phyloP scores from a whole-genome alignment of 2,113 vertebrate species.

The Sylvietta virens region DNA sequence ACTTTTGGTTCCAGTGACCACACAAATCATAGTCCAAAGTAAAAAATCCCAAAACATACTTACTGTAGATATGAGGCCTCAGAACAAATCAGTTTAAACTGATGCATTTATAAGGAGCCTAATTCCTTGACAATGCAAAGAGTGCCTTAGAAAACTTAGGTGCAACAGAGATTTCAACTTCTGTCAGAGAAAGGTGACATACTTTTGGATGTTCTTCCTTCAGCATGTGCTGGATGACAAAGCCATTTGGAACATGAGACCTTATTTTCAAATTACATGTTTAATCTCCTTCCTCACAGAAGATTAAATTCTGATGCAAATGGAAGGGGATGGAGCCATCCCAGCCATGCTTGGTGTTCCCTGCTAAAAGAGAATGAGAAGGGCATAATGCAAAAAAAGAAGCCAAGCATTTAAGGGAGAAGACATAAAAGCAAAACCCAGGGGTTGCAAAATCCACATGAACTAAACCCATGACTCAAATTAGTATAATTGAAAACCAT shows the following conservation, averaged over 20 bases:
- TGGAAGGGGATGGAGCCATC: background rate
- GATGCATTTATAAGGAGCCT: background rate
- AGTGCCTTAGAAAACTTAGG: background rate
- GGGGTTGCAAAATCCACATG: constrained; percentile 31
- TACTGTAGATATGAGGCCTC: background rate
- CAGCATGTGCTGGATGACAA: background rate
- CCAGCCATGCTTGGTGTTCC: background rate
- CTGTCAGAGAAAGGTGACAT: background rate
- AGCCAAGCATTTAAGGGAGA: constrained; percentile 11
- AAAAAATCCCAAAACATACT: background rate
- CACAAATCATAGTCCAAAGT: background rate
- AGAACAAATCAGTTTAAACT: background rate
- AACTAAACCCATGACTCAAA: constrained; percentile 43
- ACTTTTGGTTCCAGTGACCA: background rate
- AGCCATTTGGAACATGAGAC: background rate
- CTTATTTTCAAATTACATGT: background rate
- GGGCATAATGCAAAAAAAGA: background rate
- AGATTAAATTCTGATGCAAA: constrained; percentile 29
- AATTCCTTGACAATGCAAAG: background rate
- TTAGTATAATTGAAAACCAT: constrained; percentile 48
- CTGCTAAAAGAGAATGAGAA: background rate
- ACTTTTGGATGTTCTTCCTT: background rate
- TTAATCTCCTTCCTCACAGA: background rate
- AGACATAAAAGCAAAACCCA: constrained; percentile 45
- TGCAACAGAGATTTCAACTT: background rate